phyloP scores from a whole-genome alignment of 2,113 vertebrate genomes.

The Poicephalus gulielmi region DNA sequence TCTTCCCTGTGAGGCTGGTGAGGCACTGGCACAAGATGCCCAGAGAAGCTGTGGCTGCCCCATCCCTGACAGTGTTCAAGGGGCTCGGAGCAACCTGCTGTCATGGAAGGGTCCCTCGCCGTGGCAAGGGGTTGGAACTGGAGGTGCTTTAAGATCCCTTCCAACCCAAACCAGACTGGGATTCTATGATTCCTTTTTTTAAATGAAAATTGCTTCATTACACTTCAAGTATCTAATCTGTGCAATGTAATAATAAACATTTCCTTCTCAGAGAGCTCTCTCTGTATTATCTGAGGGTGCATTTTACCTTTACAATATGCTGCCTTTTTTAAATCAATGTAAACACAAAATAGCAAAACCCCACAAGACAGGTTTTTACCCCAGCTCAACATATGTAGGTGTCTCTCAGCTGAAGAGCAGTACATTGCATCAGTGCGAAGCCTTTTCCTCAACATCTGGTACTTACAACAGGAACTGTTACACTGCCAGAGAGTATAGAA shows the following conservation, averaged over 20 bases:
- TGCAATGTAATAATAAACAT: background rate
- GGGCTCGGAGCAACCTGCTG: background rate
- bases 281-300: background rate
- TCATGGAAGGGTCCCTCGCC: background rate
- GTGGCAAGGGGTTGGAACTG: background rate
- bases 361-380: background rate
- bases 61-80: background rate
- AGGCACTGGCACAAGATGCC: too few species aligned
- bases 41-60: background rate
- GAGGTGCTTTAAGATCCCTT: background rate
- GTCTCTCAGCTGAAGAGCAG: fast-evolving
- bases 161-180: background rate
- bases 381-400: background rate
- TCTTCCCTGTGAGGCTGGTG: background rate
- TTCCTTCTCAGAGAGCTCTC: background rate
- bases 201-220: background rate
- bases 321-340: background rate
- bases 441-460: background rate
- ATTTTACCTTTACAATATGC: background rate
- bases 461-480: background rate
- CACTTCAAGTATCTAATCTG: background rate
- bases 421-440: background rate
- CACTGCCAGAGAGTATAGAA: background rate
- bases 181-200: background rate
- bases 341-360: background rate